phyloP scores from a whole-genome alignment of 64 coral and sea anemone genomes.

The Porites lutea region DNA sequence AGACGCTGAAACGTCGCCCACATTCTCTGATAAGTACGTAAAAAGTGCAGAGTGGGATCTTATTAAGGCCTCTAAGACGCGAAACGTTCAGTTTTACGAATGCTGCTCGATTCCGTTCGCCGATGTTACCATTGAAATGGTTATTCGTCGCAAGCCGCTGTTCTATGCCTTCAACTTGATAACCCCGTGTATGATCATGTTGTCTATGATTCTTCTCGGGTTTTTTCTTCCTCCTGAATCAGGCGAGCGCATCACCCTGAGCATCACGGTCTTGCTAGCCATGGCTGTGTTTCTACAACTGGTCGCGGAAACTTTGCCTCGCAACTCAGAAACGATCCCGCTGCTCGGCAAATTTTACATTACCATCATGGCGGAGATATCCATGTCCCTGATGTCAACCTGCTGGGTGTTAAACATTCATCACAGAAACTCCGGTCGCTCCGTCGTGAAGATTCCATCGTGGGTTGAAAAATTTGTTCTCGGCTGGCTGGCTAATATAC shows the following conservation, averaged over 20 bases:
- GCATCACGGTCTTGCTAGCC: conserved; percentile 82
- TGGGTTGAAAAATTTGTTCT: conserved; percentile 76
- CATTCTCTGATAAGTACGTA: conserved; percentile 66
- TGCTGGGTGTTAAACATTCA: conserved; percentile 87
- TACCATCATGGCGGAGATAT: conserved; percentile 85
- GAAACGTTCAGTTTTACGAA: conserved; percentile 45
- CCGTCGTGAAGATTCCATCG: conserved; percentile 56
- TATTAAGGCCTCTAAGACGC: conserved; percentile 37
- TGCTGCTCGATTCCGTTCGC: conserved; percentile 67
- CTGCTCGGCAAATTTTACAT: conserved; percentile 85
- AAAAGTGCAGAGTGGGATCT: conserved; percentile 84
- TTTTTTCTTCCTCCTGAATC: conserved; percentile 84
- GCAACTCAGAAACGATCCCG: conserved; percentile 76
- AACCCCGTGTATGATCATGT: conserved; percentile 84
- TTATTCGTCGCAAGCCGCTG: conserved; percentile 80
- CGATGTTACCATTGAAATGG: conserved; percentile 65
- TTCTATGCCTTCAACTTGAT: conserved; percentile 85
- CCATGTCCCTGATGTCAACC: conserved; percentile 70
- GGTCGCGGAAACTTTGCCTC: conserved; percentile 72
- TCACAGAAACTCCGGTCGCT: conserved; percentile 68
- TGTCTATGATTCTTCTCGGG: conserved; percentile 73
- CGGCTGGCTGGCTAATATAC: conserved; percentile 58
- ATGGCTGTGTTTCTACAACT: conserved; percentile 83
- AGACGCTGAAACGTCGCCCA: conserved; percentile 28
- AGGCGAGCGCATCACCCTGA: conserved; percentile 78